Conservation (phyloP, 2,113 vertebrate genomes). For the Eubucco bourcierii region DNA sequence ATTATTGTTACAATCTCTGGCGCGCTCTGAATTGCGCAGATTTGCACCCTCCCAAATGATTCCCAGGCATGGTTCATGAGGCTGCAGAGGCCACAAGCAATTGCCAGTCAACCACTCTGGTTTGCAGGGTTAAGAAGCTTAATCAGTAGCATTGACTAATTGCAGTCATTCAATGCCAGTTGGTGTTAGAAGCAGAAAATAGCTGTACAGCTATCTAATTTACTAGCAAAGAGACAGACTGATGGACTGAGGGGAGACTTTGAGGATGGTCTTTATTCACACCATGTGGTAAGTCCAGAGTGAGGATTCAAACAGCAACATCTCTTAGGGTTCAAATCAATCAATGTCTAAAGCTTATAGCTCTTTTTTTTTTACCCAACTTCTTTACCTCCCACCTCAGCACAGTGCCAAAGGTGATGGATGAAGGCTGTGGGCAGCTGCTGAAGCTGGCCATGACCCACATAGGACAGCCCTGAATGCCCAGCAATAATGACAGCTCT, state of each 20-base stretch:
- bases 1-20: background rate
- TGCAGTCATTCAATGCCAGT: background rate
- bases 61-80: background rate
- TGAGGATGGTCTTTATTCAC: too few species aligned
- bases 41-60: background rate
- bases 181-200: background rate
- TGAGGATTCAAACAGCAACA: too few species aligned
- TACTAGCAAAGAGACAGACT: too few species aligned
- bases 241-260: too few species aligned
- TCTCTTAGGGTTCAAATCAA: too few species aligned
- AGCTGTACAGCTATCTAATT: too few species aligned
- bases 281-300: too few species aligned
- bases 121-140: background rate
- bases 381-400: too few species aligned
- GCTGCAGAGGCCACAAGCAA: background rate
- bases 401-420: too few species aligned
- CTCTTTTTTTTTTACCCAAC: too few species aligned
- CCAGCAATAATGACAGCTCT: background rate
- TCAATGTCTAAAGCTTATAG: too few species aligned
- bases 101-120: background rate
- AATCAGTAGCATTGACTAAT: background rate
- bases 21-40: background rate
- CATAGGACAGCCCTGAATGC: background rate
- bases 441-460: rapidly evolving
- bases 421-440: background rate